Base-by-base conservation (phyloP, 2,113 vertebrate genomes). In the Diadophis punctatus region DNA sequence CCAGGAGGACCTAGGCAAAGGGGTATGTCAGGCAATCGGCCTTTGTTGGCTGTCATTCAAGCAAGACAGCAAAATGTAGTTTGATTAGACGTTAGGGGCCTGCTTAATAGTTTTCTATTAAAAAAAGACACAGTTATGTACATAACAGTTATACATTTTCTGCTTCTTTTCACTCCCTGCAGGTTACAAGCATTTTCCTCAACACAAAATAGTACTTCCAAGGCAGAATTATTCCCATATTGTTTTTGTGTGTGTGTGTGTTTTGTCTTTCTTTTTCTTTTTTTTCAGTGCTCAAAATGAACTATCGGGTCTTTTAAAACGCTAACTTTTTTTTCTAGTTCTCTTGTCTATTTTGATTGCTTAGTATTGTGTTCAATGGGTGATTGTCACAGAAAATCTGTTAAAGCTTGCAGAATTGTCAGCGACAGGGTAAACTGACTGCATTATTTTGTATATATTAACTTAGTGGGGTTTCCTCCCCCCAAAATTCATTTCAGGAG, bases 1-100 rank as follows among this genome's bases (percentile, higher is more conserved):
- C 95, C 97, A 97, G 0, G 99, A 99, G 94, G 99, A 99, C 93
- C 98, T 99, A 48, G 98, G 99, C 90, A 98, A 99, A 95, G 98
- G 99, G 99, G 99, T 99, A 96, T 2, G 94, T 93, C 94, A 46
- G 52, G 23, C 16, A 43, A 4, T 23, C 80, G 58, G 10, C 20
- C 80, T 0, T n/a, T n/a, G 16, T 4, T 30, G 60, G 51, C 30
- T 58, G 74, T 52, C 74, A 0, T 48, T 93, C 55, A 34, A 12
- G 30, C 91, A 52, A 92, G 39, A 86, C 51, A 43, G 49, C 16
- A 20, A 12, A 39, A n/a, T 14, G 34, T 56, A 16, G 25, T 87
- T 43, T 90, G 74, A 58, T 55, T 25, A 53, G 20, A 39, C 56
- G 20, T n/a, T n/a, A n/a, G 8, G 23, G 8, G 46, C 7, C 53